A percentile compares a stretch with the other conserved stretches of the same genome.
Evolutionary conservation across 2,113 vertebrate species (phyloP).

Genomic region (Aegotheles bennettii): DNA sequence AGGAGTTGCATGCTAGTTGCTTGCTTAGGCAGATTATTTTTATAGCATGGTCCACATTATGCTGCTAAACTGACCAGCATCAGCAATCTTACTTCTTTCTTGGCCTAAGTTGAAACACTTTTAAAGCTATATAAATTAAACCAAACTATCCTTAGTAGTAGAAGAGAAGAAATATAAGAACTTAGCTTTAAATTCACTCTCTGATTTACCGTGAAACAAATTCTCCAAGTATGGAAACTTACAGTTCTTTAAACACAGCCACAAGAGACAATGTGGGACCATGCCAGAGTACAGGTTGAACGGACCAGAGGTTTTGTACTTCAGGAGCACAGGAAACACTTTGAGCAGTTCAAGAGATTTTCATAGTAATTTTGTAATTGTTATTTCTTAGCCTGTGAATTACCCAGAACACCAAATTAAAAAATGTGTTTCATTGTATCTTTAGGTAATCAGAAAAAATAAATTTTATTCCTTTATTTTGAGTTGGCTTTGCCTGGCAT

Average conservation of each 20-base stretch:
- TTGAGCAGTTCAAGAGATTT: not conserved
- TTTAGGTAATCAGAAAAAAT: not conserved
- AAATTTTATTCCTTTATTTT: not conserved
- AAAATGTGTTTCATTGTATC: not conserved
- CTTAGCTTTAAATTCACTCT: not conserved
- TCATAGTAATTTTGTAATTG: not conserved
- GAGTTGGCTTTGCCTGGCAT: not conserved
- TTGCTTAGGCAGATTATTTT: too few relatives aligned
- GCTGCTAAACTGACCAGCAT: not conserved
- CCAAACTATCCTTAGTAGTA: not conserved
- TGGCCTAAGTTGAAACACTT: not conserved
- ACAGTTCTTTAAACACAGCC: not conserved
- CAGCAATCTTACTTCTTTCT: not conserved
- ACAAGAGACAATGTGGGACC: not conserved
- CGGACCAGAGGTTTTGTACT: not conserved
- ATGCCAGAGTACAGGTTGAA: not conserved
- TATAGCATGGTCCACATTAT: rapidly evolving
- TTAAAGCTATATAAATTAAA: not conserved
- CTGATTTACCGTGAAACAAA: not conserved
- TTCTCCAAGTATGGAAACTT: not conserved
- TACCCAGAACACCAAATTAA: not conserved
- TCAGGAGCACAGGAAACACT: not conserved
- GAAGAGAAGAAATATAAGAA: too few relatives aligned
- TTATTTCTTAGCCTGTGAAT: not conserved
- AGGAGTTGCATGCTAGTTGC: not conserved